Evolutionary conservation across 2,797 vertebrate genomes (phyloP).

Genomic region (Cirrhinus mrigala): DNA sequence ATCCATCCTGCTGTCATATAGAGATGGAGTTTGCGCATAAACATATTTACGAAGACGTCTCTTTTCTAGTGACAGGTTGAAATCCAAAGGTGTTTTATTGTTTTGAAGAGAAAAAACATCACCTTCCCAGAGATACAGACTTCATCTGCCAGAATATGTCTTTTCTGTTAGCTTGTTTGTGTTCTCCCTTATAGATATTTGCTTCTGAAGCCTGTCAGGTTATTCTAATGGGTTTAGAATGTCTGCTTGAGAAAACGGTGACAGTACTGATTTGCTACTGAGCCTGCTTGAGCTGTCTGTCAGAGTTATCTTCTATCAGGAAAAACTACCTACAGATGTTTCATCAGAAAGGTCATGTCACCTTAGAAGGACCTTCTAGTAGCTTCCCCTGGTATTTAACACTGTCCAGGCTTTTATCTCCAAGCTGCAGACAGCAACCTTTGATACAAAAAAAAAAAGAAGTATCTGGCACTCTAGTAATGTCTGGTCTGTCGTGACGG

Average conservation of each 20-base stretch:
- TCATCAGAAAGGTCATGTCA: slow-evolving; percentile 56
- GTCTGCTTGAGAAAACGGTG: background rate
- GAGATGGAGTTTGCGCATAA: slow-evolving; percentile 46
- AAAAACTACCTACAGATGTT: slow-evolving; percentile 41
- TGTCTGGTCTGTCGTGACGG: slow-evolving; percentile 39
- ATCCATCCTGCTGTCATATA: slow-evolving; percentile 53
- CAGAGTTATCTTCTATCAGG: slow-evolving; percentile 23
- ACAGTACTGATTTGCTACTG: slow-evolving; percentile 11
- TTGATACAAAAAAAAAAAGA: slow-evolving; percentile 14
- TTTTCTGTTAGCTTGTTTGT: slow-evolving; percentile 14
- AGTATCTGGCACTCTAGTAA: slow-evolving; percentile 13
- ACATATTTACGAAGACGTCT: slow-evolving; percentile 41
- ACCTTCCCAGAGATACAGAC: slow-evolving; percentile 21
- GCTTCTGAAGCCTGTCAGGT: slow-evolving; percentile 17
- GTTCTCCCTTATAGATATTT: background rate
- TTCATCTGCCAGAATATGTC: slow-evolving; percentile 25
- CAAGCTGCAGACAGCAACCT: slow-evolving; percentile 28
- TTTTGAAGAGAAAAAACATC: slow-evolving; percentile 37
- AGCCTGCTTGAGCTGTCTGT: background rate
- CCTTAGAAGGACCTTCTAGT: slow-evolving; percentile 58
- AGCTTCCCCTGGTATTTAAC: slow-evolving; percentile 44
- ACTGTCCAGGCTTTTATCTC: slow-evolving; percentile 33
- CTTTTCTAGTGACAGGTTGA: slow-evolving; percentile 21
- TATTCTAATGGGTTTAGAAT: slow-evolving; percentile 22
- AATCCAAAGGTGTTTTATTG: slow-evolving; percentile 9